Conservation (phyloP, 2,888 invertebrate species). For the Pollenia labialis region DNA sequence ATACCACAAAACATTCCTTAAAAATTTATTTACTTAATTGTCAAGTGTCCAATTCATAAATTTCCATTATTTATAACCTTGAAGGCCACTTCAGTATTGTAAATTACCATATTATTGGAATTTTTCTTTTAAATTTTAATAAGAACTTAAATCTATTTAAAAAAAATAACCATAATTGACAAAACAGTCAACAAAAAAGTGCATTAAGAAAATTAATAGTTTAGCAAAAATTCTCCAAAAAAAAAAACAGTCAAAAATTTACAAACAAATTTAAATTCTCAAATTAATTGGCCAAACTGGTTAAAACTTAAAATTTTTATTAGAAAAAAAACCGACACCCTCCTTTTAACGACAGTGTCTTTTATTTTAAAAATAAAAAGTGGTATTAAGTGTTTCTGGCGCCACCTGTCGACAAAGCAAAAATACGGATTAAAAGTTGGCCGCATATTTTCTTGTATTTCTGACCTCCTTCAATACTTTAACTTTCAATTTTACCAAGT, state of each 20-base stretch:
- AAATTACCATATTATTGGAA: neutral
- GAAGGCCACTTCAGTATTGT: conserved; percentile 44
- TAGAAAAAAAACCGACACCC: conserved; percentile 4
- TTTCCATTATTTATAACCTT: conserved; percentile 55
- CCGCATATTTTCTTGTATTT: neutral
- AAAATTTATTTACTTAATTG: conserved; percentile 27
- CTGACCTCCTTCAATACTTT: neutral
- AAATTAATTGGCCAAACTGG: conserved; percentile 37
- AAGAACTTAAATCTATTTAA: conserved; percentile 52
- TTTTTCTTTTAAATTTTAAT: conserved; percentile 8
- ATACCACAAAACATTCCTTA: neutral
- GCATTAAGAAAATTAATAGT: conserved; percentile 32
- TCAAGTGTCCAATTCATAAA: conserved; percentile 45
- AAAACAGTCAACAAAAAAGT: conserved; percentile 11
- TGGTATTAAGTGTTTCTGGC: conserved; percentile 23
- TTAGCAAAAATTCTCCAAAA: conserved; percentile 13
- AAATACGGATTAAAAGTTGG: conserved; percentile 20
- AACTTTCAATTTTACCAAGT: conserved; percentile 20
- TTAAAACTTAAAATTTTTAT: neutral
- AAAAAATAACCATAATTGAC: conserved; percentile 46
- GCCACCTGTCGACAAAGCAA: conserved; percentile 66
- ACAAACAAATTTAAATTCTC: conserved; percentile 15
- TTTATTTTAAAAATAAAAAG: neutral
- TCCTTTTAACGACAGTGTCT: neutral
- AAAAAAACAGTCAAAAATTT: neutral